Evolutionary conservation across 1,140 invertebrate genomes (phyloP).

Genomic region (Stenopsyche tienmushanensis): DNA sequence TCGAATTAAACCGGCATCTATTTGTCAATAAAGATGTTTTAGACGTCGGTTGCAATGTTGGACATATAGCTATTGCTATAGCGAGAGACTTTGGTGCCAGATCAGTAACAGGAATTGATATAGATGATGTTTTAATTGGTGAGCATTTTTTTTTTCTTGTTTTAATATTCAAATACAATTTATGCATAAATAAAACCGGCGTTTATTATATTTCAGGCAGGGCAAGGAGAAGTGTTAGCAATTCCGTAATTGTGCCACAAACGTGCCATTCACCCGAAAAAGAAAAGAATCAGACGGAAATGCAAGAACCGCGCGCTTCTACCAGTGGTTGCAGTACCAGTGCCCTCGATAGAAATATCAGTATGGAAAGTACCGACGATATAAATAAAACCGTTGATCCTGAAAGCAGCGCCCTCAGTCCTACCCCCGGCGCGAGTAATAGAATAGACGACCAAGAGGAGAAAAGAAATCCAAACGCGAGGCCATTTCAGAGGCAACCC

Average conservation of each 20-base stretch:
- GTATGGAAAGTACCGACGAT: conserved; percentile 8
- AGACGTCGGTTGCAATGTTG: conserved; percentile 98
- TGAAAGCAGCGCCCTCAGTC: too few relatives aligned
- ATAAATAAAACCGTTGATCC: too few relatives aligned
- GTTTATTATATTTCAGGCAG: conserved; percentile 31
- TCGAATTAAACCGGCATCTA: conserved; percentile 76
- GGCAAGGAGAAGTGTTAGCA: conserved; percentile 77
- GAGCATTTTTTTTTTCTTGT: conserved; percentile 8
- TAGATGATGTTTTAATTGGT: conserved; percentile 85
- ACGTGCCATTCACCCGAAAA: conserved; percentile 21
- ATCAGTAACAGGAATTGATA: conserved; percentile 91
- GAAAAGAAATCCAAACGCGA: conserved; percentile 44
- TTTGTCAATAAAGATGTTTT: conserved; percentile 90
- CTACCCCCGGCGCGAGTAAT: background rate
- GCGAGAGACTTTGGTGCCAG: conserved; percentile 82
- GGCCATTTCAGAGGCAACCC: conserved; percentile 44
- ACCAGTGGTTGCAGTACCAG: background rate
- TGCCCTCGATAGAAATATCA: conserved; percentile 16
- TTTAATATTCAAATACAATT: conserved; percentile 1
- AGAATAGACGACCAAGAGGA: conserved; percentile 42
- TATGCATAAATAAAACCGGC: background rate
- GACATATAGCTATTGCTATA: conserved; percentile 86
- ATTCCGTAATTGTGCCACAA: conserved; percentile 58
- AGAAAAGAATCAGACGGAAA: conserved; percentile 5
- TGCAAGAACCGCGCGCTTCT: background rate